Evolutionary conservation across 2,888 invertebrate species (phyloP), one percentile per base, ranked within the genome.

Genomic region (Macrosiphum euphorbiae): DNA sequence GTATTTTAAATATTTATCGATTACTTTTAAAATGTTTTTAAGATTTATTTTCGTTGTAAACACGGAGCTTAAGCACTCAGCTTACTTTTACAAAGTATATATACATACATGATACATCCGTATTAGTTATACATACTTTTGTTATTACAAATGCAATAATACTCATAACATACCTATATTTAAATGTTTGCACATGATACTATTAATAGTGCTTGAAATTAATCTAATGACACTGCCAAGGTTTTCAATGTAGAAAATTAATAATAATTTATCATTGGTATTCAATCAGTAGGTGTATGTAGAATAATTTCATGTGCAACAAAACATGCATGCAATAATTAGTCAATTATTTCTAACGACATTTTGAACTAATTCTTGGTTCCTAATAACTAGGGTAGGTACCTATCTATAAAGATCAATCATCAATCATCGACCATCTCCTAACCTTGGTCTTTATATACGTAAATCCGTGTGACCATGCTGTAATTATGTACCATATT

Each of bases 191-290:
- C 28, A n/a, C 20, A 47, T 90, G 35, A 28, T 28, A 87, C 92
- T 61, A 28, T 67, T 87, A 28, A 35, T 87, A 61, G 61, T 28
- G 26, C 35, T 92, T 50, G 7, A 47, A 50, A 44, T 67, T 26
- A 88, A 88, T 41, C 3, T n/a, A 67, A 78, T 67, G 24, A 26
- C 92, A 92, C 50, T 88, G 67, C 88, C 92, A 88, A 88, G 88
- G 87, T 88, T 92, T 88, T n/a, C 11, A 41, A 88, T 16, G 20
- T 78, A 87, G 2, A 88, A 92, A 78, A 87, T 41, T 50, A 41
- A 52, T 50, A 41, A 52, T 44, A 78, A 88, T n/a, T 61, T 88
- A 67, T 67, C 67, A 50, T 87, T 35, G 61, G 5, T 35, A 41
- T 50, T 50, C 92, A 87, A 90, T 50, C 26, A 67, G n/a, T 35